Conservation (phyloP, 2,113 vertebrate species). For the Solea solea region DNA sequence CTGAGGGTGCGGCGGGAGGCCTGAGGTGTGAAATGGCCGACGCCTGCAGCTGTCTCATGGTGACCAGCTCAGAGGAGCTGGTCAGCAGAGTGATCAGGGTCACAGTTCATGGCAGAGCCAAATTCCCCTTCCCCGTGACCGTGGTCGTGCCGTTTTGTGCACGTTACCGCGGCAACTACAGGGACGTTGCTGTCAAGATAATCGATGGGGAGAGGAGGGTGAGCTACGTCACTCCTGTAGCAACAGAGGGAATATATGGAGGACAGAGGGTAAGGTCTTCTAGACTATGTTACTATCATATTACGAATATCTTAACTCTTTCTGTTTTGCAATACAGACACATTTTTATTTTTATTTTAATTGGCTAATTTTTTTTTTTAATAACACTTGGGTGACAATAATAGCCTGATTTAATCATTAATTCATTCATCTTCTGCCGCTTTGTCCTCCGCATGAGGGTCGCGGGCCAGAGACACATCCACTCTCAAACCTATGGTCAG, state of each 20-base stretch:
- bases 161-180: constrained; percentile 82
- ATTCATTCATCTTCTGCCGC: no score
- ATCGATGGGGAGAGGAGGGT: constrained; percentile 66
- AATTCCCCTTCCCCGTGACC: constrained; percentile 79
- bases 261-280: constrained; percentile 75
- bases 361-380: no score
- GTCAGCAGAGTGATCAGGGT: constrained; percentile 86
- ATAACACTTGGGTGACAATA: no score
- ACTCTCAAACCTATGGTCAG: no score
- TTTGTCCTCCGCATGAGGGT: no score
- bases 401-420: no score
- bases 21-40: constrained; percentile 79
- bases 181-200: constrained; percentile 86
- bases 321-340: no score
- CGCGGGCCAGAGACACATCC: no score
- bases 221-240: constrained; percentile 74
- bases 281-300: no score
- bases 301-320: no score
- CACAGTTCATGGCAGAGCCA: constrained; percentile 38
- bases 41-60: constrained; percentile 75
- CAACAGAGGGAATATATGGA: constrained; percentile 75
- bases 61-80: constrained; percentile 86
- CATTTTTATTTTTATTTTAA: neutral
- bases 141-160: constrained; percentile 83
- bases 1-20: constrained; percentile 58